Evolutionary conservation across 2,113 vertebrate genomes (phyloP), one percentile per base, ranked within the genome.

Genomic region (Periophthalmus modestus): DNA sequence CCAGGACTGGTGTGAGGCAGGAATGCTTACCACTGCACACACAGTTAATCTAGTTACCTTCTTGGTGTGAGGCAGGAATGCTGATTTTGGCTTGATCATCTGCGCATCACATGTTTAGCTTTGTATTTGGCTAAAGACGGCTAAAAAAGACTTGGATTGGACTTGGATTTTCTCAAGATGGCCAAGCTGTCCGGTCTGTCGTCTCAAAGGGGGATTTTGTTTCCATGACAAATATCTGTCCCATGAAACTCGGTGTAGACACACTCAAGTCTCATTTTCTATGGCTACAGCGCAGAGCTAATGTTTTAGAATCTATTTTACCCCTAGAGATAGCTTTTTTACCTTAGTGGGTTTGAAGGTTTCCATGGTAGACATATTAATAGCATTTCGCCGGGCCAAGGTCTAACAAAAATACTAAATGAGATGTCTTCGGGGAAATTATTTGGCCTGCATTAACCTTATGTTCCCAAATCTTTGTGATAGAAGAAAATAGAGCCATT

Each of bases 151-250:
- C 52, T 55, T 55, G 52, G 52, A 34, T 61, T 61, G 57, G 15
- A 39, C 34, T 82, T 74, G 79, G 69, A 70, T 68, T 63, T 73
- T 66, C 63, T 72, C 59, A 68, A 83, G 61, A 76, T 75, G 75
- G 69, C 75, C 34, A 43, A 59, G 50, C 57, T 66, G 54, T 73
- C 68, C 66, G 73, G 78, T 68, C 73, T 67, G 48, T 89, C 70
- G 62, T 71, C 82, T 85, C 82, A 77, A 75, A 46, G 46, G 46
- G 47, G 67, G 78, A 72, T 71, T 81, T 85, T 78, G 85, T 77
- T 68, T 62, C 62, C 66, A 69, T 78, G 72, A 77, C 72, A 39
- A 46, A 46, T 61, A 75, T 87, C 74, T 77, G 79, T 82, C 77
- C 57, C 62, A 3, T 82, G 78, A 86, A 84, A 84, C 74, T 46